Conservation (phyloP, 2,797 vertebrate genomes). For the Trichosurus vulpecula region DNA sequence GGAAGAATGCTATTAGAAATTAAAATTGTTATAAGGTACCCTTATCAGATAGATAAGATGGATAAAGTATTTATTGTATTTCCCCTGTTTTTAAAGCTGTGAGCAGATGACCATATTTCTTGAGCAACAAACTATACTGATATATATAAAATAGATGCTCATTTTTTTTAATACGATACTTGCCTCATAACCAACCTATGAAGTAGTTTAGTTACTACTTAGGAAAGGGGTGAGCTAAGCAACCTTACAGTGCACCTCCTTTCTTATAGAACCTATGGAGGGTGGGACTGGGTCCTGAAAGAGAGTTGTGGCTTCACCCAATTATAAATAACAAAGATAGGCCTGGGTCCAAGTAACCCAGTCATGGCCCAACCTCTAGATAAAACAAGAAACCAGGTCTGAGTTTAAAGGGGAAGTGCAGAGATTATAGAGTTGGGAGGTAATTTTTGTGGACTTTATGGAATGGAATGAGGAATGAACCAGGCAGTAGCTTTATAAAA, state of each 20-base stretch:
- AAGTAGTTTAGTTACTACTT: neutral
- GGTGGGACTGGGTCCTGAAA: neutral
- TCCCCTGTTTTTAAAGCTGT: neutral
- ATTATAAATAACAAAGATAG: neutral
- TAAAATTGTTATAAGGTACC: neutral
- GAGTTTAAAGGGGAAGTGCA: neutral
- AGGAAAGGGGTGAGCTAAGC: neutral
- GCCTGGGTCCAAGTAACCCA: neutral
- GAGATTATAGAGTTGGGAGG: neutral
- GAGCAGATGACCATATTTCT: neutral
- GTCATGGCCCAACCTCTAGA: neutral
- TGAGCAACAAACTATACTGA: neutral
- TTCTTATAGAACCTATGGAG: neutral
- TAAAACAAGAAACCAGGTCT: neutral
- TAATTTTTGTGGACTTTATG: neutral
- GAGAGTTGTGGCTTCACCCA: neutral
- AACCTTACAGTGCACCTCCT: neutral
- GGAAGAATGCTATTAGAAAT: neutral
- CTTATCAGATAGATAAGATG: neutral
- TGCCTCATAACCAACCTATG: neutral
- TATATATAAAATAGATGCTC: neutral
- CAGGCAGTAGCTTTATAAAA: neutral
- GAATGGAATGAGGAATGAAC: neutral
- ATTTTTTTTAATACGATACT: neutral
- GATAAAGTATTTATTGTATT: neutral